These are phyloP conservation scores for Apus apus DNA, from an alignment of 2,113 vertebrate genomes.

Conservation along the genomic window DNA sequence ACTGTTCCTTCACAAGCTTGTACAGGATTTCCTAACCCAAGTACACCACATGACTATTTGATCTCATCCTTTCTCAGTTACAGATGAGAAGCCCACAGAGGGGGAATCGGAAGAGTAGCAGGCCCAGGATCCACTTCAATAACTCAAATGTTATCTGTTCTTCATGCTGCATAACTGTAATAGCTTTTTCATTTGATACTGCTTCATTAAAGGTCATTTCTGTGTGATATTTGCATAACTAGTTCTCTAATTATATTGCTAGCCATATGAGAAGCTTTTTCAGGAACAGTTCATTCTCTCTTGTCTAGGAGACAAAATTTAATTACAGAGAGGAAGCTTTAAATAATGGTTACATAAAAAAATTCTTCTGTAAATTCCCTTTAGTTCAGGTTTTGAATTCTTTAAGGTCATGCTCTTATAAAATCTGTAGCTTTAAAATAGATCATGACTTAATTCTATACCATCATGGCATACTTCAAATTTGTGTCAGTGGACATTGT, in stretches of 20 bases:
- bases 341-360: conserved; percentile 33
- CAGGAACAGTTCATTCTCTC: conserved; percentile 43
- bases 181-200: neutral
- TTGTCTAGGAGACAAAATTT: conserved; percentile 44
- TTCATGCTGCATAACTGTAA: neutral
- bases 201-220: conserved; percentile 40
- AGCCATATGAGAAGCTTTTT: conserved; percentile 41
- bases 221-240: conserved; percentile 50
- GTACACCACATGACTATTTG: fast-evolving
- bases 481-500: neutral
- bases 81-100: neutral
- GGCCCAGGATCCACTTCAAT: neutral
- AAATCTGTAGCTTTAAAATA: neutral
- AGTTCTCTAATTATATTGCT: conserved; percentile 41
- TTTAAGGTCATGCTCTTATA: neutral
- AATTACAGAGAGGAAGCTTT: conserved; percentile 40
- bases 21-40: neutral
- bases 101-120: neutral
- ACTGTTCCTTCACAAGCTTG: neutral
- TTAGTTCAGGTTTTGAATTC: neutral
- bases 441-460: neutral
- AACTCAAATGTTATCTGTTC: neutral
- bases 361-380: conserved; percentile 32
- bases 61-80: neutral
- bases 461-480: neutral